phyloP scores from a whole-genome alignment of 2,888 invertebrate genomes.

The Tortrix viridana region DNA sequence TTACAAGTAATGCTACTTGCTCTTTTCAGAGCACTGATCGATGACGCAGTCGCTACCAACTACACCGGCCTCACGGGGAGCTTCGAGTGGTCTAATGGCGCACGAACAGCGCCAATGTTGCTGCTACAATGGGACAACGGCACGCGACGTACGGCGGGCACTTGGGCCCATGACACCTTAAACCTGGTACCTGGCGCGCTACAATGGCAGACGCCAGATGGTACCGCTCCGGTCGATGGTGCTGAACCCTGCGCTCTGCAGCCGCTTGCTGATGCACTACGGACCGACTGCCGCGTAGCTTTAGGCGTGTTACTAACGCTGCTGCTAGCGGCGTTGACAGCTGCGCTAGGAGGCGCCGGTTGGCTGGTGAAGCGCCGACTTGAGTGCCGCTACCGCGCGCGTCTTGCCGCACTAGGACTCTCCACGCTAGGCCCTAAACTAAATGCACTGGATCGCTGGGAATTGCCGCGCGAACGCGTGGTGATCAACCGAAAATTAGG shows the following conservation, averaged over 20 bases:
- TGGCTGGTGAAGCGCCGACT: slow-evolving; percentile 63
- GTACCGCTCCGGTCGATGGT: slow-evolving; percentile 88
- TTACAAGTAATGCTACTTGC: too few relatives aligned
- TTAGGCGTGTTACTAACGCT: slow-evolving; percentile 74
- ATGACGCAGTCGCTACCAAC: slow-evolving; percentile 48
- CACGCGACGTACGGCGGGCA: slow-evolving; percentile 22
- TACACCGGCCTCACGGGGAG: slow-evolving; percentile 64
- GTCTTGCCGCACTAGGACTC: slow-evolving; percentile 64
- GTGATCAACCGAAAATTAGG: slow-evolving; percentile 94
- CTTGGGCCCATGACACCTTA: slow-evolving; percentile 78
- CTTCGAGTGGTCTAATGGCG: slow-evolving; percentile 56
- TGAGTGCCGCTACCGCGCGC: slow-evolving; percentile 61
- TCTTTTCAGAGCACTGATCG: slow-evolving; percentile 52
- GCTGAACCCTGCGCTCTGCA: slow-evolving; percentile 87
- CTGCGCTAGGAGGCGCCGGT: slow-evolving; percentile 56
- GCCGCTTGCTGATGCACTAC: slow-evolving; percentile 86
- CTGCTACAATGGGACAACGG: slow-evolving; percentile 87
- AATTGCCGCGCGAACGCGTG: slow-evolving; percentile 92
- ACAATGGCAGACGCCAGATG: slow-evolving; percentile 87
- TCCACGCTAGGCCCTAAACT: slow-evolving; percentile 59
- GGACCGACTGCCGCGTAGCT: slow-evolving; percentile 89
- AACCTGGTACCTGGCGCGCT: slow-evolving; percentile 87
- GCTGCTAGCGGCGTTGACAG: slow-evolving; percentile 53
- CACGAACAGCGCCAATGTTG: slow-evolving; percentile 47
- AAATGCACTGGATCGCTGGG: slow-evolving; percentile 91